A percentile compares a stretch with the other conserved stretches of the same genome.
Evolutionary conservation across 2,113 vertebrate genomes (phyloP).

Genomic region (Paralichthys olivaceus): DNA sequence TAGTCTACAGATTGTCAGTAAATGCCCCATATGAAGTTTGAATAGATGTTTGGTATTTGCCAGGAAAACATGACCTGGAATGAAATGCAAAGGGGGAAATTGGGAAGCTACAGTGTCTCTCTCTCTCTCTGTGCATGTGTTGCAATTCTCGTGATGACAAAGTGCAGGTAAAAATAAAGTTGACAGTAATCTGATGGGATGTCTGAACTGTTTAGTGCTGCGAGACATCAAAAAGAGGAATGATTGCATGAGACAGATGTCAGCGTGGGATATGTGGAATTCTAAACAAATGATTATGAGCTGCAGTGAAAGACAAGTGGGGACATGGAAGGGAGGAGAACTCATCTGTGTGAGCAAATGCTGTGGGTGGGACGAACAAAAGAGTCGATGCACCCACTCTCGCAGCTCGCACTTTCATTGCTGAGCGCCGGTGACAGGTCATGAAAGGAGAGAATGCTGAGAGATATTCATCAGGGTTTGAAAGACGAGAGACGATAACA

Average conservation of each 20-base stretch:
- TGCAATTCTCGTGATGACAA: constrained; percentile 50
- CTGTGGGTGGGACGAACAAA: constrained; percentile 41
- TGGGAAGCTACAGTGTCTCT: background rate
- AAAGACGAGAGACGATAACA: constrained; percentile 65
- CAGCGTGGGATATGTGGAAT: constrained; percentile 35
- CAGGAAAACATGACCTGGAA: constrained; percentile 25
- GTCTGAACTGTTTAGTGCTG: constrained; percentile 48
- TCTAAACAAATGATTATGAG: constrained; percentile 51
- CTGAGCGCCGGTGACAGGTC: constrained; percentile 57
- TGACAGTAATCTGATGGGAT: constrained; percentile 64
- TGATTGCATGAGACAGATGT: constrained; percentile 59
- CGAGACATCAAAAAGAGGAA: constrained; percentile 41
- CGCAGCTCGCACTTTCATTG: constrained; percentile 49
- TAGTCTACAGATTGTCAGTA: background rate
- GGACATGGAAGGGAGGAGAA: constrained; percentile 18
- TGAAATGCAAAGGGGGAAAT: constrained; percentile 14
- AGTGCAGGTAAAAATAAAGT: constrained; percentile 55
- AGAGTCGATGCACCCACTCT: constrained; percentile 40
- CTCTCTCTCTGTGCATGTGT: background rate
- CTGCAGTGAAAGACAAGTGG: constrained; percentile 40
- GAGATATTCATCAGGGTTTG: constrained; percentile 73
- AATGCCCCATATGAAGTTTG: background rate
- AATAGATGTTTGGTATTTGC: constrained; percentile 4
- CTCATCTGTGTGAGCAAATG: constrained; percentile 31
- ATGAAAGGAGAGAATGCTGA: constrained; percentile 73